Base-by-base conservation (phyloP, 2,797 vertebrate species). In the Acanthornis magna region DNA sequence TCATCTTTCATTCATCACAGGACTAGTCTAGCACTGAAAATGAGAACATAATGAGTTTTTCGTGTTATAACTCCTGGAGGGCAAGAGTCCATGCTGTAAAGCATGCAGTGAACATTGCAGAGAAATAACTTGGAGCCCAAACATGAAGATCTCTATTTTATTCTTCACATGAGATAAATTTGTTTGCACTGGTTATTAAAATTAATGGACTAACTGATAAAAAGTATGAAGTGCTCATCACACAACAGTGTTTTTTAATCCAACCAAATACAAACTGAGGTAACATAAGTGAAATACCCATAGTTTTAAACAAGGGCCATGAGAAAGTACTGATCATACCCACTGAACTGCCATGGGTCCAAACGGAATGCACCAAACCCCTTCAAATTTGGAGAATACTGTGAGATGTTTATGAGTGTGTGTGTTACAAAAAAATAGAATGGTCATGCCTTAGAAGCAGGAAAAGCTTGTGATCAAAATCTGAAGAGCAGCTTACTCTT, bases 381-480 rank as follows among this genome's bases (percentile, higher is more conserved):
- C 45, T 60, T 36, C 42, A 73, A 32, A 77, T 54, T 62, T 42
- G 82, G 26, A 67, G 87, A 73, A 80, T 5, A 51, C 16, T 34
- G 48, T 65, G 51, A 82, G 29, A 54, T 40, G 12, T 71, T 94
- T 83, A 73, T 73, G 85, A 60, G 89, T 55, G 7, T n/a, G 19
- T 62, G 21, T 32, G 45, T 74, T 55, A 53, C 15, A 82, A 70
- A 85, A 43, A 90, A 36, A 0, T 36, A 84, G 21, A 82, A 83
- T 3, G 16, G 18, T 61, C 42, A 45, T 22, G 63, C 34, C 34
- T 89, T 34, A 80, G 61, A 92, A 83, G 54, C 27, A 80, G 42
- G 63, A 93, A 95, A 95, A 81, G 13, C 61, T 90, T 74, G 43
- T 43, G 40, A 71, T 71, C 22, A 86, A 62, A 89, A 89, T 58